Percentiles rank a stretch among this genome's conserved stretches.
Conservation (phyloP, 2,888 invertebrate species). For the Schizotus pectinicornis region DNA sequence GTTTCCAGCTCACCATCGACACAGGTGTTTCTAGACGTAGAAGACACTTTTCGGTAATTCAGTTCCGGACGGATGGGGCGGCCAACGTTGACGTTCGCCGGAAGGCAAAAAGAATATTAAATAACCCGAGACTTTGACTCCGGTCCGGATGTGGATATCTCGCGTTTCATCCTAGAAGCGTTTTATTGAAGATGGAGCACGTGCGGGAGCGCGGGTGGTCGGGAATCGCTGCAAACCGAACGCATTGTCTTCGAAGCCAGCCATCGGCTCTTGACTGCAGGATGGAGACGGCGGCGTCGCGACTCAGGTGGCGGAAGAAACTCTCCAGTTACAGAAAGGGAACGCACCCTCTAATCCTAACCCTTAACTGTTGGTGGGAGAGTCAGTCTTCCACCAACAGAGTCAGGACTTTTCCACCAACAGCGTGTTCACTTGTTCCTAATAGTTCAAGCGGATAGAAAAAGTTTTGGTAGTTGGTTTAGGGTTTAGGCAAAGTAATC, state of each 20-base stretch:
- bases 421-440: too few species aligned
- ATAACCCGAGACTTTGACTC: neutral
- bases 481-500: too few species aligned
- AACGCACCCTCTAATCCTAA: too few species aligned
- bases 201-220: conserved; percentile 23
- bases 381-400: too few species aligned
- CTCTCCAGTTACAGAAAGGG: neutral
- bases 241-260: conserved; percentile 10
- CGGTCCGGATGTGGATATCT: conserved; percentile 22
- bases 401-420: too few species aligned
- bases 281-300: neutral
- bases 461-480: too few species aligned
- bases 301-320: conserved; percentile 4
- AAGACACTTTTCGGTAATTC: neutral
- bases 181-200: conserved; percentile 20
- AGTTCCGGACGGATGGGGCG: neutral
- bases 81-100: neutral
- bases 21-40: conserved; percentile 15
- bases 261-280: conserved; percentile 12
- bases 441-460: too few species aligned
- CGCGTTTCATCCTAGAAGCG: conserved; percentile 18
- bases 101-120: neutral
- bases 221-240: conserved; percentile 5
- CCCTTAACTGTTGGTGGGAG: too few species aligned
- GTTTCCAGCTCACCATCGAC: conserved; percentile 10